Evolutionary conservation across 2,888 invertebrate genomes (phyloP).

Genomic region (Hypsopygia costalis): DNA sequence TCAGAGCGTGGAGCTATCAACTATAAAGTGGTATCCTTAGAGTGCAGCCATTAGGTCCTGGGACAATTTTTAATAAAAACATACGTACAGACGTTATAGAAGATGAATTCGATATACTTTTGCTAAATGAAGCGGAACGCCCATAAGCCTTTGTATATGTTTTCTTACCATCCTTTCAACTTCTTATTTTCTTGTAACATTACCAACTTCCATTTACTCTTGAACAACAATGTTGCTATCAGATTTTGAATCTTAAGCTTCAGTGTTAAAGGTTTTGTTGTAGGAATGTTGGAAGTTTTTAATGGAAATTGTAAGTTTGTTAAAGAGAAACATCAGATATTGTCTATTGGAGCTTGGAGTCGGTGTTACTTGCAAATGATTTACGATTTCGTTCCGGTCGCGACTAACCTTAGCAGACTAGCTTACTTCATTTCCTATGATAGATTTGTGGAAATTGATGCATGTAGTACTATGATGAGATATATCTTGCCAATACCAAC

Average conservation of each 20-base stretch:
- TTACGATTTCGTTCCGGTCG: constrained; percentile 52
- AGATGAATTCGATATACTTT: constrained; percentile 75
- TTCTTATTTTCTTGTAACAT: constrained; percentile 45
- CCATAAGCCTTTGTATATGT: constrained; percentile 50
- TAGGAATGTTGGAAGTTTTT: constrained; percentile 22
- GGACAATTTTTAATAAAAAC: constrained; percentile 60
- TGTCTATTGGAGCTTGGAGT: constrained; percentile 50
- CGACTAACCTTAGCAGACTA: constrained; percentile 30
- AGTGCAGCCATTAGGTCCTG: constrained; percentile 29
- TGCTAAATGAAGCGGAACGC: constrained; percentile 76
- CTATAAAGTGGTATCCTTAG: constrained; percentile 8
- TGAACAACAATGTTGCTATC: not conserved
- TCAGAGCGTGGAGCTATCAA: constrained; percentile 1
- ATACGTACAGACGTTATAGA: constrained; percentile 46
- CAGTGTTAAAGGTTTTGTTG: constrained; percentile 21
- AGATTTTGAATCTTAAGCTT: constrained; percentile 10
- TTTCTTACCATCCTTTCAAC: constrained; percentile 41
- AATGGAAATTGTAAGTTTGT: too few species aligned
- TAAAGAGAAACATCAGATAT: constrained; percentile 41
- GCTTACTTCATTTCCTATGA: constrained; percentile 3
- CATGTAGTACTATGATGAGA: too few species aligned
- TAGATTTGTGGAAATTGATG: constrained; percentile 1
- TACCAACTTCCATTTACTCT: not conserved
- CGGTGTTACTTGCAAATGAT: constrained; percentile 56
- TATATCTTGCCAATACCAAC: too few species aligned